phyloP scores from a whole-genome alignment of 2,113 vertebrate species.

The Saguinus imperator region DNA sequence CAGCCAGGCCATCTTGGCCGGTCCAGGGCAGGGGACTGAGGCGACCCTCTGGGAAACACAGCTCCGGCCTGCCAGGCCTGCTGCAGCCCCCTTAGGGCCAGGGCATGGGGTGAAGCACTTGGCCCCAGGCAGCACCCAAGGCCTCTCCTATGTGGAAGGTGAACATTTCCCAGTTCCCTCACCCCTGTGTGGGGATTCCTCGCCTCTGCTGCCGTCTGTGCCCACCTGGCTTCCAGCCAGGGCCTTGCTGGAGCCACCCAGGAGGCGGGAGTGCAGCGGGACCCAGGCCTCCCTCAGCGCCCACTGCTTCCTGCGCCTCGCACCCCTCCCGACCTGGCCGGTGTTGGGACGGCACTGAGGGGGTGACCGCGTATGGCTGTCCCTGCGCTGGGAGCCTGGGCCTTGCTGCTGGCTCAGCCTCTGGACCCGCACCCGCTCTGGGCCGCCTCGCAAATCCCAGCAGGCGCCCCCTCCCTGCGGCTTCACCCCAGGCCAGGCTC shows the following conservation, averaged over 20 bases:
- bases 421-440: neutral
- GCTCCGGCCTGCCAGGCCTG: neutral
- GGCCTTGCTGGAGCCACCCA: neutral
- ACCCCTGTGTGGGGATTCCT: neutral
- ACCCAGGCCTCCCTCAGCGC: no score
- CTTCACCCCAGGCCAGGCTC: neutral
- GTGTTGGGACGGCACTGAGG: neutral
- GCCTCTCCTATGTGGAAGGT: neutral
- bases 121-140: neutral
- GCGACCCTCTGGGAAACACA: no score
- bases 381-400: neutral
- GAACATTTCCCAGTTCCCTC: no score
- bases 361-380: neutral
- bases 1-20: no score
- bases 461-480: rapidly evolving
- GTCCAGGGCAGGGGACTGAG: neutral
- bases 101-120: neutral
- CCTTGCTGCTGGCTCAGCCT: neutral
- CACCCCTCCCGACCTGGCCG: neutral
- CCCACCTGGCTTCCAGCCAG: neutral
- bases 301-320: no score
- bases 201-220: neutral
- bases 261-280: neutral
- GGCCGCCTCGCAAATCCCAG: neutral
- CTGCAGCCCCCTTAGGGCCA: neutral